Percentiles rank a stretch among this genome's conserved stretches.
Evolutionary conservation across 2,888 invertebrate genomes (phyloP).

Genomic region (Apoda limacodes): DNA sequence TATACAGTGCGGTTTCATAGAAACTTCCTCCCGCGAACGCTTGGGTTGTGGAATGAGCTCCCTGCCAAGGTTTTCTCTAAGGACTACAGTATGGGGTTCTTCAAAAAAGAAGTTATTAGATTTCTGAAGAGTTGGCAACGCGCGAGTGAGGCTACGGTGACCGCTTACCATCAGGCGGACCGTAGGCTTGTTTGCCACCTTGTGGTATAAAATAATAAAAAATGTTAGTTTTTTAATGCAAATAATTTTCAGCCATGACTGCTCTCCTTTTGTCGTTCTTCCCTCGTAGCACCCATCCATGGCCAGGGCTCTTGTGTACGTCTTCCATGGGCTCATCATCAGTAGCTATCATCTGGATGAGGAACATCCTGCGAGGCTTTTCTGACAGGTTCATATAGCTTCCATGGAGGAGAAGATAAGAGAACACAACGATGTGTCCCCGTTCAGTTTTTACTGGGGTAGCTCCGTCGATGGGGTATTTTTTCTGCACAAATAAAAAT

Average conservation of each 20-base stretch:
- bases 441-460: conserved; percentile 59
- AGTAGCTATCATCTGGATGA: conserved; percentile 62
- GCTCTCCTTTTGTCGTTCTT: conserved; percentile 42
- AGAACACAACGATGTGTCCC: conserved; percentile 70
- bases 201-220: too few species aligned
- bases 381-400: conserved; percentile 62
- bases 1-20: too few species aligned
- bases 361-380: conserved; percentile 62
- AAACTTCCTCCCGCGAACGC: too few species aligned
- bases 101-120: too few species aligned
- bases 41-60: too few species aligned
- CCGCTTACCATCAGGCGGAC: too few species aligned
- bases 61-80: too few species aligned
- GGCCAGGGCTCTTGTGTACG: conserved; percentile 56
- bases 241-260: conserved; percentile 31
- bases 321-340: conserved; percentile 58
- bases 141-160: too few species aligned
- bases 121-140: too few species aligned
- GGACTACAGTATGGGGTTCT: too few species aligned
- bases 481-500: conserved; percentile 29
- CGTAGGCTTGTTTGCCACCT: too few species aligned
- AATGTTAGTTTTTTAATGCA: too few species aligned
- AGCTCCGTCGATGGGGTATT: conserved; percentile 58
- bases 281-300: conserved; percentile 67
- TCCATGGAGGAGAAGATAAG: conserved; percentile 69